Conservation (phyloP, 2,797 vertebrate genomes). For the Schizothorax lantsangensis region DNA sequence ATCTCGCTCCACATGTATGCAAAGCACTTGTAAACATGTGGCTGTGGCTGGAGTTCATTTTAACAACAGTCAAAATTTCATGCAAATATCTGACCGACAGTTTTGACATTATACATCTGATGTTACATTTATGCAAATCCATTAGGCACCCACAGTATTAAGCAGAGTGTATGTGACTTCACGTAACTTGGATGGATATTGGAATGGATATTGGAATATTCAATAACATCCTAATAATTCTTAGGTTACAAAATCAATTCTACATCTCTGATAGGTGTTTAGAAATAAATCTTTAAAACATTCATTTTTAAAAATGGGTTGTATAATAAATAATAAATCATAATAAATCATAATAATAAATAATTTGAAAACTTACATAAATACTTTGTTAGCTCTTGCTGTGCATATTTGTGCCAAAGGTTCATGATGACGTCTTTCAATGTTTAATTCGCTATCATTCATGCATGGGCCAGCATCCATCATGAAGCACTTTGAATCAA, state of each 20-base stretch:
- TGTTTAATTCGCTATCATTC: neutral
- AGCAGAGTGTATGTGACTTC: neutral
- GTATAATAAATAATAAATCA: neutral
- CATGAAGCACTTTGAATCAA: slow-evolving; percentile 53
- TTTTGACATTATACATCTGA: slow-evolving; percentile 50
- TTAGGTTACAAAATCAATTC: slow-evolving; percentile 8
- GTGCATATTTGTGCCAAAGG: neutral
- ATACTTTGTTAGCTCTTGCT: neutral
- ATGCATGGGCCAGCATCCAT: slow-evolving; percentile 10
- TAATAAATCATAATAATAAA: neutral
- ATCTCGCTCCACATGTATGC: slow-evolving; percentile 51
- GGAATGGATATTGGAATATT: neutral
- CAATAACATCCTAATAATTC: neutral
- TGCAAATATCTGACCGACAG: slow-evolving; percentile 68
- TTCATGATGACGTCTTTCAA: neutral
- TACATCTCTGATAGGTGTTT: neutral
- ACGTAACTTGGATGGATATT: neutral
- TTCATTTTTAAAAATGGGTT: neutral
- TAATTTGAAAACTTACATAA: neutral
- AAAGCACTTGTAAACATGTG: slow-evolving; percentile 70
- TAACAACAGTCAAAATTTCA: slow-evolving; percentile 68
- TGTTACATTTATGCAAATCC: slow-evolving; percentile 56
- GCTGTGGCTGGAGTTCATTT: slow-evolving; percentile 53
- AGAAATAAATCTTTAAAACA: neutral
- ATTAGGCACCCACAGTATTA: neutral